phyloP scores from a whole-genome alignment of 2,113 vertebrate genomes.

The Scomber scombrus region DNA sequence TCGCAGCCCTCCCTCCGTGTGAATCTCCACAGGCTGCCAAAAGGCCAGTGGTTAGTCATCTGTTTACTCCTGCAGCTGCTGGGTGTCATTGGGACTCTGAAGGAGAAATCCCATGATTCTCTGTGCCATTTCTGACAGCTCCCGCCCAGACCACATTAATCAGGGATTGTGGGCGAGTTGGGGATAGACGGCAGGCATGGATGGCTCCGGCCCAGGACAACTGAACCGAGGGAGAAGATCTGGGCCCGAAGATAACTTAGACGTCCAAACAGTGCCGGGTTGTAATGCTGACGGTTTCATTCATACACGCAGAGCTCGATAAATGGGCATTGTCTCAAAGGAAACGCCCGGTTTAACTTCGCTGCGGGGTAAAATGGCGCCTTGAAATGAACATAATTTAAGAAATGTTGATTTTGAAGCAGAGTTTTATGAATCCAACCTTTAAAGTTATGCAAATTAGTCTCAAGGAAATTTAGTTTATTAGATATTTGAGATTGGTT shows the following conservation, averaged over 20 bases:
- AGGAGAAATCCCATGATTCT: constrained; percentile 83
- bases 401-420: constrained; percentile 14
- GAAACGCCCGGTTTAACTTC: background rate
- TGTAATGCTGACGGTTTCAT: constrained; percentile 39
- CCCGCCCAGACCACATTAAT: constrained; percentile 80
- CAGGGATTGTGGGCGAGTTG: constrained; percentile 73
- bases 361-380: constrained; percentile 20
- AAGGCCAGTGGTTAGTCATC: constrained; percentile 85
- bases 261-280: constrained; percentile 30
- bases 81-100: constrained; percentile 80
- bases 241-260: constrained; percentile 61
- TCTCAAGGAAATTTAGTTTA: constrained; percentile 25
- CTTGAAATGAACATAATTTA: constrained; percentile 13
- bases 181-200: constrained; percentile 62
- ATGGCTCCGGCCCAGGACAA: constrained; percentile 68
- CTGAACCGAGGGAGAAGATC: constrained; percentile 69
- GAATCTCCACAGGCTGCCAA: constrained; percentile 79
- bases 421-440: constrained; percentile 7
- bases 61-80: constrained; percentile 83
- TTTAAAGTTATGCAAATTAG: constrained; percentile 35
- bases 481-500: constrained; percentile 24
- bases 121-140: constrained; percentile 82
- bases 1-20: constrained; percentile 64
- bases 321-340: background rate
- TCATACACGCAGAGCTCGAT: constrained; percentile 21